Evolutionary conservation across 2,888 invertebrate genomes (phyloP).

Genomic region (Aradus depressus): DNA sequence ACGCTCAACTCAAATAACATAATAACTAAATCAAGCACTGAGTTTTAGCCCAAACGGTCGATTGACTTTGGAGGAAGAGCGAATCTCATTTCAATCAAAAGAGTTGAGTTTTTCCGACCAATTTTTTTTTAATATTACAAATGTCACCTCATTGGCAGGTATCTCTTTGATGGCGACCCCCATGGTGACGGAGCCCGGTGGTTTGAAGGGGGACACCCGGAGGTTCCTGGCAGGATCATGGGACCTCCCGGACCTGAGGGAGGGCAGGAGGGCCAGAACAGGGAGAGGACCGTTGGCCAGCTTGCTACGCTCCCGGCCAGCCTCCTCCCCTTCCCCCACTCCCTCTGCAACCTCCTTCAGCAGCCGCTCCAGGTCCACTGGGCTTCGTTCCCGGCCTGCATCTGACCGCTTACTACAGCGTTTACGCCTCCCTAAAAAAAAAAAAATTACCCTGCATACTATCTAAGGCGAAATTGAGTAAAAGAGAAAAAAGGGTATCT

Average conservation of each 20-base stretch:
- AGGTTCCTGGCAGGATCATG: conserved; percentile 24
- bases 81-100: no score
- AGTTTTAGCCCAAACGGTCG: no score
- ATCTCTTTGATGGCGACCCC: conserved; percentile 31
- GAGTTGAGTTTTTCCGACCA: no score
- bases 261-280: conserved; percentile 25
- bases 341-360: conserved; percentile 22
- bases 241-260: conserved; percentile 12
- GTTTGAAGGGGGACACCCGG: conserved; percentile 27
- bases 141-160: conserved; percentile 30
- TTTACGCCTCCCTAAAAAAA: conserved; percentile 1
- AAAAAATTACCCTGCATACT: neutral
- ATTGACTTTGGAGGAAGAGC: no score
- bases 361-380: conserved; percentile 21
- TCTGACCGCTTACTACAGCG: neutral
- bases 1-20: no score
- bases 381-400: conserved; percentile 2
- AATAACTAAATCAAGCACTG: no score
- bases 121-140: no score
- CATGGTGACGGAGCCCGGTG: conserved; percentile 28
- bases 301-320: conserved; percentile 10
- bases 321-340: no score
- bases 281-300: conserved; percentile 23
- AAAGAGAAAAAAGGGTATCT: neutral
- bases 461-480: neutral